Percentiles rank a stretch among this genome's conserved stretches.
Evolutionary conservation across 2,888 invertebrate species (phyloP).

Genomic region (Cylloceria caligata): DNA sequence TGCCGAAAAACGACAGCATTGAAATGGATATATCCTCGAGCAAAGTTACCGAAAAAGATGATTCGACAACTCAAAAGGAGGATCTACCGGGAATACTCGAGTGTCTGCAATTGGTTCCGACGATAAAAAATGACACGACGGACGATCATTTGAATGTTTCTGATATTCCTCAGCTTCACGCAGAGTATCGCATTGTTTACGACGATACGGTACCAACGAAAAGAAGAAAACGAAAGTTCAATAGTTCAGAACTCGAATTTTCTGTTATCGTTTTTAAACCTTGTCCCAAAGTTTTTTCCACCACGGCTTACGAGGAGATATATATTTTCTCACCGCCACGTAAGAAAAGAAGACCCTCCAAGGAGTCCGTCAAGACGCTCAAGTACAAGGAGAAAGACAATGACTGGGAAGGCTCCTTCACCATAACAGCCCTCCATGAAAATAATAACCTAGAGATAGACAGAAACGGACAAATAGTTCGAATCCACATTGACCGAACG

Average conservation of each 20-base stretch:
- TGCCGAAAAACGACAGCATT: slow-evolving; percentile 61
- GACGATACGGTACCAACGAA: slow-evolving; percentile 75
- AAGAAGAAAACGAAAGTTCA: slow-evolving; percentile 76
- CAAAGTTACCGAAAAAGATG: not conserved
- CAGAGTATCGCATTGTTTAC: slow-evolving; percentile 74
- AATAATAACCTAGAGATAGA: no score
- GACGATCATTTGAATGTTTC: slow-evolving; percentile 45
- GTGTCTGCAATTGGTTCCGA: slow-evolving; percentile 79
- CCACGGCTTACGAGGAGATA: slow-evolving; percentile 77
- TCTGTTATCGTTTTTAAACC: slow-evolving; percentile 68
- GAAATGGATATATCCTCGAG: slow-evolving; percentile 3
- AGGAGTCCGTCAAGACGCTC: slow-evolving; percentile 25
- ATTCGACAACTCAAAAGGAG: slow-evolving; percentile 42
- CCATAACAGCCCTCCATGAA: no score
- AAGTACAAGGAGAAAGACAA: slow-evolving; percentile 64
- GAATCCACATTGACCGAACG: no score
- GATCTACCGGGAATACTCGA: slow-evolving; percentile 78
- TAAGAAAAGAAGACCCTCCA: slow-evolving; percentile 67
- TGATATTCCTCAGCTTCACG: slow-evolving; percentile 56
- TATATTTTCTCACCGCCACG: slow-evolving; percentile 75
- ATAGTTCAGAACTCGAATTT: slow-evolving; percentile 75
- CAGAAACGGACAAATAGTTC: no score
- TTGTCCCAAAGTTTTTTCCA: slow-evolving; percentile 71
- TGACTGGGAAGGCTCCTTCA: not conserved
- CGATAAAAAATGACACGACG: slow-evolving; percentile 71